Conservation (phyloP, 2,113 vertebrate species). For the Eudyptes chrysolophus region DNA sequence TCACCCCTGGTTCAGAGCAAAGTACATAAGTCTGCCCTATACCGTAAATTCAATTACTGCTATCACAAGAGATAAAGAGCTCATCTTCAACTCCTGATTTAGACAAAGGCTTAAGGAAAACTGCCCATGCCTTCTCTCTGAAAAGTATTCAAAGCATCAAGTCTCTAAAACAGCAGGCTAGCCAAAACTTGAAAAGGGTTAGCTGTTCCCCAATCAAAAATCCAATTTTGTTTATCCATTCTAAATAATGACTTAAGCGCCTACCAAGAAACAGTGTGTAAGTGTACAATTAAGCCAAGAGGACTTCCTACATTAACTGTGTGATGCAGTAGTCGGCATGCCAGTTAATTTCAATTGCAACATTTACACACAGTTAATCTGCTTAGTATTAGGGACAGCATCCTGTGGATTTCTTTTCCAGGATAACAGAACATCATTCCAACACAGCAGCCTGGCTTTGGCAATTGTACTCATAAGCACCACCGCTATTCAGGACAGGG, state of each 20-base stretch:
- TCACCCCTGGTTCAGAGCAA: not conserved
- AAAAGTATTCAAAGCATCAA: not conserved
- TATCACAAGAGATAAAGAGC: not conserved
- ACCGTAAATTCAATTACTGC: not conserved
- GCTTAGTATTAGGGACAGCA: not conserved
- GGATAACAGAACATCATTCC: not conserved
- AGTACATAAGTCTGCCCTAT: fast-evolving
- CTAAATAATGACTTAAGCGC: slow-evolving; percentile 9
- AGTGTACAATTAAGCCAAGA: slow-evolving; percentile 16
- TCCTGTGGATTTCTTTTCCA: not conserved
- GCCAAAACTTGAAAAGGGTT: not conserved
- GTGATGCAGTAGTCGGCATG: not conserved
- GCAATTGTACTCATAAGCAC: not conserved
- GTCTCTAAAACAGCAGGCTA: not conserved
- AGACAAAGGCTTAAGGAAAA: not conserved
- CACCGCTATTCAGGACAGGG: not conserved
- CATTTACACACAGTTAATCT: slow-evolving; percentile 35
- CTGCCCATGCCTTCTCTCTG: not conserved
- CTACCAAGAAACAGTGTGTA: not conserved
- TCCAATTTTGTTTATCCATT: slow-evolving; percentile 21
- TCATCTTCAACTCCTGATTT: not conserved
- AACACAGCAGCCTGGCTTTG: not conserved
- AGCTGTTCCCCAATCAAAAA: not conserved
- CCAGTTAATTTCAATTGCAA: slow-evolving; percentile 26
- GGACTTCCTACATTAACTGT: slow-evolving; percentile 6